Evolutionary conservation across 2,797 vertebrate species (phyloP).

Genomic region (Clarias laeviceps): DNA sequence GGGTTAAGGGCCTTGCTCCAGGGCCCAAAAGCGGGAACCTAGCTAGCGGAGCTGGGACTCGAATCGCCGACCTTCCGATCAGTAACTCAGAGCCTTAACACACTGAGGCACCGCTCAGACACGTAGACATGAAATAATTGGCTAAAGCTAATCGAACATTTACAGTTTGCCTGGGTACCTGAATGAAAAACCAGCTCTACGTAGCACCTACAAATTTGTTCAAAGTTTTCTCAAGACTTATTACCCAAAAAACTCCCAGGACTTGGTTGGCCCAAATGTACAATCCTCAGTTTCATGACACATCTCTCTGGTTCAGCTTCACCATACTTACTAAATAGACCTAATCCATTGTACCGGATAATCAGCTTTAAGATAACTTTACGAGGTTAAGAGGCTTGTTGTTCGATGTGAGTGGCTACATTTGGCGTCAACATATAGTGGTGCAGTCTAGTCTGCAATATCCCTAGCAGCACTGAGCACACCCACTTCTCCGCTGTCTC

Average conservation of each 20-base stretch:
- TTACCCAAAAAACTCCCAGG: not conserved
- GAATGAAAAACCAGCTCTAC: not conserved
- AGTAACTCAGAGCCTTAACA: too few species aligned
- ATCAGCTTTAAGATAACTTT: not conserved
- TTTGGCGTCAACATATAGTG: not conserved
- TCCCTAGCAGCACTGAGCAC: conserved; percentile 8
- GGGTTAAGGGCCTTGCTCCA: too few species aligned
- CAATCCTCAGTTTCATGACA: not conserved
- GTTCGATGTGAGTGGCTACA: not conserved
- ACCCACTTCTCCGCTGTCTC: conserved; percentile 20
- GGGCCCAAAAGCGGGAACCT: too few species aligned
- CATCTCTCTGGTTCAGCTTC: not conserved
- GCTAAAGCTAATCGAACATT: not conserved
- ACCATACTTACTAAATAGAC: not conserved
- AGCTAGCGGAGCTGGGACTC: too few species aligned
- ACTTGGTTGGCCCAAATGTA: not conserved
- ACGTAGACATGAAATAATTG: not conserved
- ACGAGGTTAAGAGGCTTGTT: not conserved
- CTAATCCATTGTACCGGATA: not conserved
- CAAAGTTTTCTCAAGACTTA: not conserved
- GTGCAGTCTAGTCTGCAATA: not conserved
- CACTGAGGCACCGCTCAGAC: too few species aligned
- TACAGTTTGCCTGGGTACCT: not conserved
- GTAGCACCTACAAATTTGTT: not conserved
- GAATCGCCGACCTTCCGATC: too few species aligned